These are phyloP conservation scores for Coregonus ussuriensis DNA, from an alignment of 2,797 vertebrate genomes.

Conservation along the genomic window DNA sequence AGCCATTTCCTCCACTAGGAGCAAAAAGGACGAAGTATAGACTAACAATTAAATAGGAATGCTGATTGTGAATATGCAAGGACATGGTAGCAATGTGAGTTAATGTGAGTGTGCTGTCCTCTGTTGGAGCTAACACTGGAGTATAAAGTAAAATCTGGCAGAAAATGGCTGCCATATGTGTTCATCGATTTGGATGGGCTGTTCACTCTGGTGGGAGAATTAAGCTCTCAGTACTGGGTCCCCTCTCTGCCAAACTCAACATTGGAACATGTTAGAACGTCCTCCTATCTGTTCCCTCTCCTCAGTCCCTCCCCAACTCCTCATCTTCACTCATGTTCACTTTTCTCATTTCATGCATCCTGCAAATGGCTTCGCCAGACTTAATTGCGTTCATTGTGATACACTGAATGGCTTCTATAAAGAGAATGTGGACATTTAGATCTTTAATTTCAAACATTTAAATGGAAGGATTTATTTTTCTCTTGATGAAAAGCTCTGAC, in stretches of 20 bases:
- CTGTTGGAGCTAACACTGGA: constrained; percentile 26
- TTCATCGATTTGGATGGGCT: constrained; percentile 52
- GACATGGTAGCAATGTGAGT: no score
- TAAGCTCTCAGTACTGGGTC: constrained; percentile 55
- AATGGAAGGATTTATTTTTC: not conserved
- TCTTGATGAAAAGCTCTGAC: constrained; percentile 24
- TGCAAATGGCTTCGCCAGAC: constrained; percentile 38
- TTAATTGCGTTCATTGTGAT: constrained; percentile 42
- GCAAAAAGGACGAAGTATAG: not conserved
- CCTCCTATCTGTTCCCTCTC: constrained; percentile 8
- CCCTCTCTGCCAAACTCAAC: constrained; percentile 58
- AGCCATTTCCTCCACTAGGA: not conserved
- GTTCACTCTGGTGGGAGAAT: constrained; percentile 65
- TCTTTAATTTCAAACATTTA: constrained; percentile 35
- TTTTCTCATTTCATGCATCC: constrained; percentile 40
- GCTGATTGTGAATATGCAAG: no score
- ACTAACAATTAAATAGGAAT: no score
- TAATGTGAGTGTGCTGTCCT: no score
- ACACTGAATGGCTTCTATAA: not conserved
- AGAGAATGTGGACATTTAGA: constrained; percentile 15
- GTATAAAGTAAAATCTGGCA: constrained; percentile 58
- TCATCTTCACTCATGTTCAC: constrained; percentile 17
- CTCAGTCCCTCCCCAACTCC: not conserved
- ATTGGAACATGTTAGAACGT: constrained; percentile 36
- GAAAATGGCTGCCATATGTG: constrained; percentile 63